A percentile compares a stretch with the other conserved stretches of the same genome.
Conservation (phyloP, 2,797 vertebrate genomes). For the Sibirionetta formosa region DNA sequence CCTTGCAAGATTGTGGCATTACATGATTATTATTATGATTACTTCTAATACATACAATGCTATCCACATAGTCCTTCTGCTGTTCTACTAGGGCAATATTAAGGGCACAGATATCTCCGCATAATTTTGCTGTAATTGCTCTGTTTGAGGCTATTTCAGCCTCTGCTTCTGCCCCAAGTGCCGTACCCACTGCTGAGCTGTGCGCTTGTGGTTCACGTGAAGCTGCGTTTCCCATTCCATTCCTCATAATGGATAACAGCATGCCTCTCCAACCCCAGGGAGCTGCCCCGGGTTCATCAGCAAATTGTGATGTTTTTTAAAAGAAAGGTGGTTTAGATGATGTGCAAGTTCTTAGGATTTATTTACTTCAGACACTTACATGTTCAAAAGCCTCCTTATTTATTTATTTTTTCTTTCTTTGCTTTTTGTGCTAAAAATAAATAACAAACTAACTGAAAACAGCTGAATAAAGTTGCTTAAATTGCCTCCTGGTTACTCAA, state of each 20-base stretch:
- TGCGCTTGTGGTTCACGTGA: not conserved
- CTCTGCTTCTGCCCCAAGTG: not conserved
- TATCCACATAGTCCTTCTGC: not conserved
- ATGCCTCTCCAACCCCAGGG: not conserved
- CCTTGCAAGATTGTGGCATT: not conserved
- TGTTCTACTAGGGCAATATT: not conserved
- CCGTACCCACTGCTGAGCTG: rapidly evolving
- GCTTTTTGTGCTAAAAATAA: not conserved
- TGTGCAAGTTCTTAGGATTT: not conserved
- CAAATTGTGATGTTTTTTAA: not conserved
- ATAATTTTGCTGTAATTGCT: not conserved
- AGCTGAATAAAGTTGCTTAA: not conserved
- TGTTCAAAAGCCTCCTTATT: not conserved
- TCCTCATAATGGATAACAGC: not conserved
- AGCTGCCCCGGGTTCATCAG: not conserved
- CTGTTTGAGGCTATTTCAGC: not conserved
- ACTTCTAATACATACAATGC: not conserved
- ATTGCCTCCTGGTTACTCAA: not conserved
- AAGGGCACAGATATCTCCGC: not conserved
- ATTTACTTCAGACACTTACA: not conserved
- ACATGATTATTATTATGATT: not conserved
- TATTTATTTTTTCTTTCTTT: no score
- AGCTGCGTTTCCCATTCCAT: not conserved
- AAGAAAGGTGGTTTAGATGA: not conserved
- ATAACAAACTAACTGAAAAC: not conserved